Evolutionary conservation across 2,113 vertebrate genomes (phyloP).

Genomic region (Nannobrachium achirus): DNA sequence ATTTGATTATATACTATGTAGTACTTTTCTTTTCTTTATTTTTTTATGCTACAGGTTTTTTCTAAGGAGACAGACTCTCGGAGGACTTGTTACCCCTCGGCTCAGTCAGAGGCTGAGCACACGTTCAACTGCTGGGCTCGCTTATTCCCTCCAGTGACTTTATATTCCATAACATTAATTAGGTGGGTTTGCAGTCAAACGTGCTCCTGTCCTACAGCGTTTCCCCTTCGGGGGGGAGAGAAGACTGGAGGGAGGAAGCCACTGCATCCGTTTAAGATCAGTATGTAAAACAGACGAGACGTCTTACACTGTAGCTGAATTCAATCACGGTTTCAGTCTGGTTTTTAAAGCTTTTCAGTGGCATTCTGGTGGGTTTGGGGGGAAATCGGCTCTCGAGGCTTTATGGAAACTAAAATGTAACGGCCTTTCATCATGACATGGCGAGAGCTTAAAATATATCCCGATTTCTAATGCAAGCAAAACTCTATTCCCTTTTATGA

Average conservation of each 20-base stretch:
- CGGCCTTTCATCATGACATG: no score
- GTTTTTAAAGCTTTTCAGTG: neutral
- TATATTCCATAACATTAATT: constrained; percentile 44
- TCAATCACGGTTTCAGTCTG: neutral
- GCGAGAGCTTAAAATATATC: no score
- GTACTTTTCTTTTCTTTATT: neutral
- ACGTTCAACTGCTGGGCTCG: constrained; percentile 22
- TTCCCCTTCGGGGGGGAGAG: no score
- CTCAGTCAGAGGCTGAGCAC: neutral
- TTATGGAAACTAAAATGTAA: no score
- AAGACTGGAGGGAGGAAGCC: constrained; percentile 6
- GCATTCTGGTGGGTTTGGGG: constrained; percentile 16
- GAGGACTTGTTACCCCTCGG: constrained; percentile 34
- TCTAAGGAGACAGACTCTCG: constrained; percentile 9
- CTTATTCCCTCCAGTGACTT: constrained; percentile 8
- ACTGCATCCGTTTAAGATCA: constrained; percentile 5
- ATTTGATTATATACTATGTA: neutral
- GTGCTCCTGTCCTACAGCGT: neutral
- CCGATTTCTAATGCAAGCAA: no score
- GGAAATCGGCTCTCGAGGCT: no score
- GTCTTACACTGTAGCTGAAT: neutral
- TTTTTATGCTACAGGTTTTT: neutral
- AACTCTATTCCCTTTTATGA: no score
- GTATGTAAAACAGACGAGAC: neutral
- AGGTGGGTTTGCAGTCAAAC: constrained; percentile 28